Conservation (phyloP, 2,888 invertebrate species). For the Bibio marci region DNA sequence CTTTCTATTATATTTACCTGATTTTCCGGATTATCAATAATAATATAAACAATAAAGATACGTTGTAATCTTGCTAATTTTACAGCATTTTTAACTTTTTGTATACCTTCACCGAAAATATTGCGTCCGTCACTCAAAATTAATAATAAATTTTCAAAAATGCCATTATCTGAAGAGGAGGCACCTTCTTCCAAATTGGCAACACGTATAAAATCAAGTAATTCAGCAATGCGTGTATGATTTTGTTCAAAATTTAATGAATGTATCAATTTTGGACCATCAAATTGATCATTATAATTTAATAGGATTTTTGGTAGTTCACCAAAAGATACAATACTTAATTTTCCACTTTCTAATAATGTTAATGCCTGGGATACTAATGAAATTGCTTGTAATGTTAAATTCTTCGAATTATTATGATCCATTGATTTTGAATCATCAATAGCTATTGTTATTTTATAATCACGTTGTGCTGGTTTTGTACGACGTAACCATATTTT, state of each 20-base stretch:
- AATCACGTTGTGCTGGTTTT: constrained; percentile 87
- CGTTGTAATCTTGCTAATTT: constrained; percentile 61
- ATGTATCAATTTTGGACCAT: constrained; percentile 66
- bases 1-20: constrained; percentile 37
- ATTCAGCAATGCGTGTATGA: constrained; percentile 68
- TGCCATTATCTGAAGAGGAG: constrained; percentile 25
- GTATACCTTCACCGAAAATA: constrained; percentile 74
- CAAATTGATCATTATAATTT: constrained; percentile 63
- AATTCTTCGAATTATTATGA: constrained; percentile 74
- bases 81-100: constrained; percentile 58
- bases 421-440: constrained; percentile 90
- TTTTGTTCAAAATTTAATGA: constrained; percentile 77
- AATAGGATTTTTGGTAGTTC: constrained; percentile 73
- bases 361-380: constrained; percentile 79
- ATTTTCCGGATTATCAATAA: constrained; percentile 85
- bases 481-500: constrained; percentile 96
- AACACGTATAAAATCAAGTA: constrained; percentile 63
- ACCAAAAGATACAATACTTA: constrained; percentile 85
- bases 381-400: constrained; percentile 90
- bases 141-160: constrained; percentile 49
- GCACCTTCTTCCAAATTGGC: constrained; percentile 35
- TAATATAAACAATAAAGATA: constrained; percentile 87
- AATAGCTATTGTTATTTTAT: constrained; percentile 89
- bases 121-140: constrained; percentile 93
- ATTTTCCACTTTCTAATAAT: constrained; percentile 82